Percentiles rank a stretch among this genome's conserved stretches.
These are phyloP conservation scores for Halichondria panicea DNA, from an alignment of 37 sponge, comb jelly and placozoan genomes.

Conservation along the genomic window DNA sequence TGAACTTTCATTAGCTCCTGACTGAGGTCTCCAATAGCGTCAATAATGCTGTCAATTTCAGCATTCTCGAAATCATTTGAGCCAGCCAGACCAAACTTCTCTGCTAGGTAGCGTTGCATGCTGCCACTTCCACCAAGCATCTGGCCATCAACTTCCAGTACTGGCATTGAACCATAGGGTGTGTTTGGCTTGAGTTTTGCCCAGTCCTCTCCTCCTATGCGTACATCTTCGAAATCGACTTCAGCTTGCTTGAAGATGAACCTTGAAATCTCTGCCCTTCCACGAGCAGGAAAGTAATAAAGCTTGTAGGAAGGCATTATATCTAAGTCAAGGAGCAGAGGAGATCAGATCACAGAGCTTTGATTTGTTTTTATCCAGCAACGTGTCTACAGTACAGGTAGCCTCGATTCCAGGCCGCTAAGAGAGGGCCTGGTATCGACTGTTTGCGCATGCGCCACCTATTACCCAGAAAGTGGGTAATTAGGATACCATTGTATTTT, in stretches of 20 bases:
- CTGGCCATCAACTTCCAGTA: conserved; percentile 60
- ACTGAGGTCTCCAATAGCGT: conserved; percentile 12
- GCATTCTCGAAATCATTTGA: conserved; percentile 36
- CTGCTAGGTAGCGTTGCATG: conserved; percentile 50
- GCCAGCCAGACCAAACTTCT: conserved; percentile 39
- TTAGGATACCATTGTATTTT: too few relatives aligned
- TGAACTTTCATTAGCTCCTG: not conserved
- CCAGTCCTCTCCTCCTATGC: conserved; percentile 4
- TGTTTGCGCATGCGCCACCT: too few relatives aligned
- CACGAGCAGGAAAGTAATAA: conserved; percentile 38
- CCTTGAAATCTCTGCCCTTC: conserved; percentile 33
- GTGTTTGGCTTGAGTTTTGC: conserved; percentile 16
- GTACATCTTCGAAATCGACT: conserved; percentile 43
- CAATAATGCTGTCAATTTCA: conserved; percentile 21
- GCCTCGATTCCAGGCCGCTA: too few relatives aligned
- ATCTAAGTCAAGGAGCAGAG: too few relatives aligned
- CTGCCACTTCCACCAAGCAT: conserved; percentile 24
- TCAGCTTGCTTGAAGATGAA: conserved; percentile 54
- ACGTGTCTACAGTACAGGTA: too few relatives aligned
- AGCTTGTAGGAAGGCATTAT: conserved; percentile 58
- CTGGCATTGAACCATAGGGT: conserved; percentile 53
- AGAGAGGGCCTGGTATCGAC: too few relatives aligned
- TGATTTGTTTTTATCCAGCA: too few relatives aligned
- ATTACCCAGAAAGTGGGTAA: too few relatives aligned
- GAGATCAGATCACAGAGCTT: too few relatives aligned